A percentile compares a stretch with the other conserved stretches of the same genome.
Conservation (phyloP, 2,888 invertebrate species). For the Sarcophaga carnaria region DNA sequence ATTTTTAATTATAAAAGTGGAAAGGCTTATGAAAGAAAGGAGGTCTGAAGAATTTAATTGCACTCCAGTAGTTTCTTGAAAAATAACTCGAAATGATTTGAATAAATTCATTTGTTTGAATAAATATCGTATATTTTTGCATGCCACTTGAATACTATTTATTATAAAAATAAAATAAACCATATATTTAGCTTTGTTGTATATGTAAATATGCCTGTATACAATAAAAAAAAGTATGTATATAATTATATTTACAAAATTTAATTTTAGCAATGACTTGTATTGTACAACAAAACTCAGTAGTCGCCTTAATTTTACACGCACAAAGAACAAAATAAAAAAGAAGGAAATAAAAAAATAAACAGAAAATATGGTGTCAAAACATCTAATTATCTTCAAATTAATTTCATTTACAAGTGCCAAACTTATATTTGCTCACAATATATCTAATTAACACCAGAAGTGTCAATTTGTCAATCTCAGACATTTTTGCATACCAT, state of each 20-base stretch:
- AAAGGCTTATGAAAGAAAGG: too few relatives aligned
- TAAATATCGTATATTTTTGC: too few relatives aligned
- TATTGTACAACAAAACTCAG: constrained; percentile 3
- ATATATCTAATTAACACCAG: constrained; percentile 66
- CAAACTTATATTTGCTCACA: constrained; percentile 44
- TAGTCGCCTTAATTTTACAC: constrained; percentile 21
- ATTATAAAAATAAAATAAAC: neutral
- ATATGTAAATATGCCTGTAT: too few relatives aligned
- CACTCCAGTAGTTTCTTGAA: too few relatives aligned
- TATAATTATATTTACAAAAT: constrained; percentile 21
- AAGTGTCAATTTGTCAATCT: constrained; percentile 70
- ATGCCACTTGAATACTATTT: too few relatives aligned
- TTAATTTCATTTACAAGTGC: constrained; percentile 49
- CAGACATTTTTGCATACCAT: constrained; percentile 27
- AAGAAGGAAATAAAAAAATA: neutral
- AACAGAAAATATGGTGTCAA: constrained; percentile 11
- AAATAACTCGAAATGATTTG: too few relatives aligned
- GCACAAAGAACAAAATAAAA: constrained; percentile 8
- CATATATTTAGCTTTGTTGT: neutral
- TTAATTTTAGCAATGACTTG: constrained; percentile 4
- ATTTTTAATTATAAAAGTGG: too few relatives aligned
- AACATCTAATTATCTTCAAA: constrained; percentile 57
- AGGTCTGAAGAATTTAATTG: too few relatives aligned
- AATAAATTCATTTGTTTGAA: too few relatives aligned
- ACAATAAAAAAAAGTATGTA: neutral